Evolutionary conservation across 2,113 vertebrate genomes (phyloP).

Genomic region (Corapipo altera): DNA sequence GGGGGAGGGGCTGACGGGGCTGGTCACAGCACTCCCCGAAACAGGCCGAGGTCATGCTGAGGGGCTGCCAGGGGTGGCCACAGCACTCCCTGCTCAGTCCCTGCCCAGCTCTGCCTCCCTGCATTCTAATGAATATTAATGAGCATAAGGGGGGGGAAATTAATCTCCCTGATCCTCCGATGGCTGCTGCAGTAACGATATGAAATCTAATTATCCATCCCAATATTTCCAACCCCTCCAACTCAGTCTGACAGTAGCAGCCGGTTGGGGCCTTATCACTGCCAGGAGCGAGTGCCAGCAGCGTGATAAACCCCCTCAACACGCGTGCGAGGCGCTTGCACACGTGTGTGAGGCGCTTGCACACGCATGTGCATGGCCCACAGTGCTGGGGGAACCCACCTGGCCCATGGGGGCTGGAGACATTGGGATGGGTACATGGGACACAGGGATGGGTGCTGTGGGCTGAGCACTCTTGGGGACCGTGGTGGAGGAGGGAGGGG

Average conservation of each 20-base stretch:
- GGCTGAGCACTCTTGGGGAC: not conserved
- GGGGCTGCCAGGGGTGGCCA: not conserved
- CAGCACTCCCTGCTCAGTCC: not conserved
- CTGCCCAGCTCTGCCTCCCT: conserved; percentile 5
- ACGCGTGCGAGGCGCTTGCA: not conserved
- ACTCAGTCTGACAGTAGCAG: conserved; percentile 73
- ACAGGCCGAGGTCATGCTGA: not conserved
- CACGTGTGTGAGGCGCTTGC: not conserved
- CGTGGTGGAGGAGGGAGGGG: fast-evolving
- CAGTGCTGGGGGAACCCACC: fast-evolving
- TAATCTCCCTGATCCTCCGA: conserved; percentile 96
- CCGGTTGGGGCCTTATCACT: conserved; percentile 71
- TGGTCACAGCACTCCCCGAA: not conserved
- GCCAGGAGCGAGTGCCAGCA: conserved; percentile 44
- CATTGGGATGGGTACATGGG: not conserved
- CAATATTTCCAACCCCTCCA: conserved; percentile 88
- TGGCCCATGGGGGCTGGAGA: not conserved
- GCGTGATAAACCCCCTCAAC: conserved; percentile 57
- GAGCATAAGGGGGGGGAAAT: conserved; percentile 74
- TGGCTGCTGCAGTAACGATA: conserved; percentile 91
- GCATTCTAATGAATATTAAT: conserved; percentile 95
- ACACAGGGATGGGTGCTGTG: fast-evolving
- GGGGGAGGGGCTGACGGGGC: no score
- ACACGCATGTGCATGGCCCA: fast-evolving
- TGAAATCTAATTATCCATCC: conserved; percentile 98